Conservation (phyloP, 2,888 invertebrate species). For the Dexiosoma caninum region DNA sequence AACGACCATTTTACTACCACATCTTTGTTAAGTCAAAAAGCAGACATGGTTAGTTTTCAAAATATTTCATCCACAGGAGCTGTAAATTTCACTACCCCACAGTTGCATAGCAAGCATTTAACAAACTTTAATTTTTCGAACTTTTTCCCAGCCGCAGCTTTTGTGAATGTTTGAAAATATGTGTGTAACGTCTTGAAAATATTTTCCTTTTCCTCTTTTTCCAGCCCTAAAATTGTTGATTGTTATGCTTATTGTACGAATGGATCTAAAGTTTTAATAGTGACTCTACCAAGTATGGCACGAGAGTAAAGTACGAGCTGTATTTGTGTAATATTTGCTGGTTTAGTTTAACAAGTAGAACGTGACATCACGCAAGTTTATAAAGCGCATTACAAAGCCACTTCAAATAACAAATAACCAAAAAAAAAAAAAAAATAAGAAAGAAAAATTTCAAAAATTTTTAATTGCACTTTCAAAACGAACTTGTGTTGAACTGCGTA, state of each 20-base stretch:
- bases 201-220: not conserved
- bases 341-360: constrained; percentile 61
- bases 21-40: no score
- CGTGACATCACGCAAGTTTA: constrained; percentile 63
- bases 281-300: not conserved
- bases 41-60: no score
- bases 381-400: constrained; percentile 57
- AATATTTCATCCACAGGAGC: no score
- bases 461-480: constrained; percentile 39
- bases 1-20: no score
- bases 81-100: not conserved
- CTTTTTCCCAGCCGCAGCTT: not conserved
- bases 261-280: not conserved
- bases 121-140: constrained; percentile 41
- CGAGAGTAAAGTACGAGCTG: constrained; percentile 2
- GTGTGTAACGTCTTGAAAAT: not conserved
- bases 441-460: constrained; percentile 18
- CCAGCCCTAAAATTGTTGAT: constrained; percentile 10
- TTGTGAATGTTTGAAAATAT: constrained; percentile 5
- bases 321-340: constrained; percentile 49
- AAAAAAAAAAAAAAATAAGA: not conserved
- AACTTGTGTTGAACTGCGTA: not conserved
- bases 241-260: not conserved
- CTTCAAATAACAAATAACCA: constrained; percentile 49
- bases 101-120: constrained; percentile 31